Conservation (phyloP, 1,140 invertebrate genomes). For the Drosophila tani region DNA sequence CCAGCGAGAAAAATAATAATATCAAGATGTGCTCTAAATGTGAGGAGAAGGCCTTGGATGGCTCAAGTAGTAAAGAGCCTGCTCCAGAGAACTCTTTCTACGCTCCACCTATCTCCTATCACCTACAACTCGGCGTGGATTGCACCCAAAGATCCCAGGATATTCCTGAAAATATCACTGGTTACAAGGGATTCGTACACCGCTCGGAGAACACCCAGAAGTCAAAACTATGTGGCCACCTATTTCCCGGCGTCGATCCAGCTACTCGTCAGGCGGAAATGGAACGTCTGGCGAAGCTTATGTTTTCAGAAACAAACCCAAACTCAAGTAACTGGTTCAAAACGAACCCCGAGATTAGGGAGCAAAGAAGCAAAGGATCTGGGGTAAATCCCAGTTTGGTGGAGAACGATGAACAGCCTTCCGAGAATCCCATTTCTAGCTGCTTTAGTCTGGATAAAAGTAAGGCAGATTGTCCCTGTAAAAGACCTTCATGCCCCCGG, state of each 20-base stretch:
- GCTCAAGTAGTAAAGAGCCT: background rate
- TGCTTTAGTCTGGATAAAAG: background rate
- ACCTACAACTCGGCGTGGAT: background rate
- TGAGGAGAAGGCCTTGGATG: background rate
- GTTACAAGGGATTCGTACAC: slow-evolving; percentile 12
- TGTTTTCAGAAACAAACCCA: background rate
- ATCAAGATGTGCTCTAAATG: background rate
- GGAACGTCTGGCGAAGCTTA: slow-evolving; percentile 2
- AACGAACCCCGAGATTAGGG: background rate
- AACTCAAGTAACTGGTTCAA: slow-evolving; percentile 6
- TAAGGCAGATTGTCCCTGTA: too few species aligned
- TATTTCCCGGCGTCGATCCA: slow-evolving; percentile 28
- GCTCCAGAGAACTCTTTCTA: slow-evolving; percentile 7
- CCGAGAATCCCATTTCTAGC: background rate
- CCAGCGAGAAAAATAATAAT: background rate
- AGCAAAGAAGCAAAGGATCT: background rate
- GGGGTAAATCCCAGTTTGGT: background rate
- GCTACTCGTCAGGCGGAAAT: slow-evolving; percentile 17
- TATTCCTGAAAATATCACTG: background rate
- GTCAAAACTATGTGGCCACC: slow-evolving; percentile 26
- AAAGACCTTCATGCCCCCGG: too few species aligned
- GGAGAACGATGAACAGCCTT: background rate
- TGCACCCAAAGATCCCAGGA: slow-evolving; percentile 5
- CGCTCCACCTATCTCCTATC: background rate
- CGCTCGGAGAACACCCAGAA: slow-evolving; percentile 13